Evolutionary conservation across 2,113 vertebrate genomes (phyloP).

Genomic region (Gavia stellata): DNA sequence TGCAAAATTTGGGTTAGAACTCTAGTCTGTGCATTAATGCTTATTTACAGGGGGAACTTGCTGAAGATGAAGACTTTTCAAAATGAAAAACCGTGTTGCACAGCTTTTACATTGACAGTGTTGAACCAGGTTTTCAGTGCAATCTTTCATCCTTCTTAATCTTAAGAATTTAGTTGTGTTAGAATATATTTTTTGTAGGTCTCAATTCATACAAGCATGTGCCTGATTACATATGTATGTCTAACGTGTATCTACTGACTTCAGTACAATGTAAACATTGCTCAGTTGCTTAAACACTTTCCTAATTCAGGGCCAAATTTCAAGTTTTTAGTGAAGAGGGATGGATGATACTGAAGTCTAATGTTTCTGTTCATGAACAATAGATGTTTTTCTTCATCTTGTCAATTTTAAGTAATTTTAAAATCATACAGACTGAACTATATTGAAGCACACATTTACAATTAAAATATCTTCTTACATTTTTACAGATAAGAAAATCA

Average conservation of each 20-base stretch:
- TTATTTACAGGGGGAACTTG: background rate
- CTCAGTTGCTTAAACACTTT: background rate
- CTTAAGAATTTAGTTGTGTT: background rate
- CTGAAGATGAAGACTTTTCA: background rate
- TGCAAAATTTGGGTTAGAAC: background rate
- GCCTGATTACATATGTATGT: background rate
- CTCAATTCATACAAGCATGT: conserved; percentile 10
- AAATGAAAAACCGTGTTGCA: background rate
- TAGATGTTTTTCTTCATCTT: background rate
- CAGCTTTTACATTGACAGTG: conserved; percentile 9
- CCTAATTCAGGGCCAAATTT: conserved; percentile 2
- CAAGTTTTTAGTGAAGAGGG: background rate
- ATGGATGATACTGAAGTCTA: background rate
- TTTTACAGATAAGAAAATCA: background rate
- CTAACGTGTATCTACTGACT: background rate
- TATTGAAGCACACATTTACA: conserved; percentile 31
- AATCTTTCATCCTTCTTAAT: background rate
- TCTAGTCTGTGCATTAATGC: background rate
- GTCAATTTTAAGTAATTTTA: background rate
- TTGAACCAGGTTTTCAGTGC: conserved; percentile 24
- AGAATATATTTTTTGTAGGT: conserved; percentile 10
- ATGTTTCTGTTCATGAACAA: background rate
- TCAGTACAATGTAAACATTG: background rate
- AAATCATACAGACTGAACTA: background rate
- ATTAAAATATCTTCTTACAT: background rate